Percentiles rank a stretch among this genome's conserved stretches.
Conservation (phyloP, 1,140 invertebrate genomes). For the Chrysomallon squamiferum region DNA sequence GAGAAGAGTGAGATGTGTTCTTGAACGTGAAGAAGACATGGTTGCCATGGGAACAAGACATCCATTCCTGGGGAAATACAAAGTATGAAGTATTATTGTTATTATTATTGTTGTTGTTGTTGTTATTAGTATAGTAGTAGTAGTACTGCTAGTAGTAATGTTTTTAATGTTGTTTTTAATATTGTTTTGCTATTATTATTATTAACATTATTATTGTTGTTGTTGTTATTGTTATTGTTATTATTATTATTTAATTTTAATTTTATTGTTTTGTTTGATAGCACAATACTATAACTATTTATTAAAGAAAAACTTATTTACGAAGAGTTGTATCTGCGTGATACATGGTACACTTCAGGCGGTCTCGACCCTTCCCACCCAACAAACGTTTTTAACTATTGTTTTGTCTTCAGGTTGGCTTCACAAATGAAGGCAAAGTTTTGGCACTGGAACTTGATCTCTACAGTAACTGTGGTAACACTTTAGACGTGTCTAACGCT, state of each 20-base stretch:
- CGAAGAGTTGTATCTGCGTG: no score
- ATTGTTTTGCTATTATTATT: background rate
- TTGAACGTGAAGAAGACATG: constrained; percentile 95
- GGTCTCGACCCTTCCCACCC: no score
- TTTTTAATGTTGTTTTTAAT: background rate
- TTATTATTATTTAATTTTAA: no score
- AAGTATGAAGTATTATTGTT: constrained; percentile 59
- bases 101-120: background rate
- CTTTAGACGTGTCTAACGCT: constrained; percentile 80
- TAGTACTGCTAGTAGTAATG: background rate
- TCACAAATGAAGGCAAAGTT: constrained; percentile 77
- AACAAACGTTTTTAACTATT: no score
- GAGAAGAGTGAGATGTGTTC: constrained; percentile 81
- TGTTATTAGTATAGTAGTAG: background rate
- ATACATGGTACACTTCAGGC: no score
- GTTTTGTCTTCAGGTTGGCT: constrained; percentile 71
- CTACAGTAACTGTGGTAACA: constrained; percentile 85
- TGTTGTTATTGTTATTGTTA: no score
- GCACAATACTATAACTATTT: no score
- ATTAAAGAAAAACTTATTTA: no score
- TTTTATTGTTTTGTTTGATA: no score
- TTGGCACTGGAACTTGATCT: constrained; percentile 75
- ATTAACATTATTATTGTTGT: no score
- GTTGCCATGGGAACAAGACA: constrained; percentile 83
- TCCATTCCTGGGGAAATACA: constrained; percentile 86